Evolutionary conservation across 2,797 vertebrate genomes (phyloP).

Genomic region (Tenualosa thibaudeaui): DNA sequence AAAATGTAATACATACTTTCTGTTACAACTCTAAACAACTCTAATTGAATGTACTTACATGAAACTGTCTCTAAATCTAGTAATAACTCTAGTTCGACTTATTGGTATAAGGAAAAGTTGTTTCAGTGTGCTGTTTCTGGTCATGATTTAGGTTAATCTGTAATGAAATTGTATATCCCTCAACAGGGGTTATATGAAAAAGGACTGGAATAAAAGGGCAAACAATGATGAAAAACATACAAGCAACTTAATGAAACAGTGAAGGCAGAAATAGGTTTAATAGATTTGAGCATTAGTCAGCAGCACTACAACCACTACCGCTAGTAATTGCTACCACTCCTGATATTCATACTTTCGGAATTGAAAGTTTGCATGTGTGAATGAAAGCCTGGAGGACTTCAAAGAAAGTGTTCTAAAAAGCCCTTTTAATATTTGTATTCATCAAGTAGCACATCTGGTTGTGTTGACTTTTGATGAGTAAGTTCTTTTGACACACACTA

Average conservation of each 20-base stretch:
- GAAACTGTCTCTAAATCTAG: no score
- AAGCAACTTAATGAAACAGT: not conserved
- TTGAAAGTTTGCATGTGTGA: not conserved
- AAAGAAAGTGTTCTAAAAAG: not conserved
- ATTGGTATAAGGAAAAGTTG: no score
- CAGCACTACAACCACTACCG: not conserved
- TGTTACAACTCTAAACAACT: no score
- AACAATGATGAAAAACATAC: not conserved
- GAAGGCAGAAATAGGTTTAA: not conserved
- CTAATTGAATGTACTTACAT: no score
- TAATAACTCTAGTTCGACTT: no score
- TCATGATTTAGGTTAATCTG: not conserved
- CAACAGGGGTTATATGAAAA: not conserved
- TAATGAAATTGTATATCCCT: not conserved
- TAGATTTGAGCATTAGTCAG: not conserved
- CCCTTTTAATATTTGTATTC: not conserved
- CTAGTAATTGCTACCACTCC: no score
- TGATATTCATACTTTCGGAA: no score
- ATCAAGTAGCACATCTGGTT: conserved; percentile 12
- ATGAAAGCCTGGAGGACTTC: not conserved
- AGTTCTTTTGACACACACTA: not conserved
- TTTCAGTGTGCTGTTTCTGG: not conserved
- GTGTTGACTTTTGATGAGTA: conserved; percentile 33
- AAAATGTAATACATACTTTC: no score
- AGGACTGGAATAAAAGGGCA: not conserved